phyloP scores from a whole-genome alignment of 2,888 invertebrate species.

The Nowickia ferox region DNA sequence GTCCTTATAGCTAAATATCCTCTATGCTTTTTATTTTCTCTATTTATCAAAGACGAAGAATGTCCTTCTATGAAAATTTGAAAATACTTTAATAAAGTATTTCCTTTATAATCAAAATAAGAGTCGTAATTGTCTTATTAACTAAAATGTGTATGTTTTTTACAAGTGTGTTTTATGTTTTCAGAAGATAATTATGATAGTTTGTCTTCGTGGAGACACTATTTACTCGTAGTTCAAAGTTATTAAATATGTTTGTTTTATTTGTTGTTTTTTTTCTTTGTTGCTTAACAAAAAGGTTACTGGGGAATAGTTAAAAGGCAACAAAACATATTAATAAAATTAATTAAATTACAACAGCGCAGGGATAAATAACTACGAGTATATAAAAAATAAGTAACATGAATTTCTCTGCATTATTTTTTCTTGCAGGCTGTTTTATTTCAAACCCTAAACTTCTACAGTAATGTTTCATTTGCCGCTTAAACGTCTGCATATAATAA shows the following conservation, averaged over 20 bases:
- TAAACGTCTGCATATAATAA: slow-evolving; percentile 29
- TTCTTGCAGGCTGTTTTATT: slow-evolving; percentile 31
- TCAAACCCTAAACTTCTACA: neutral
- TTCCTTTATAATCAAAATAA: too few species aligned
- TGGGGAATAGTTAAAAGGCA: neutral
- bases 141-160: too few species aligned
- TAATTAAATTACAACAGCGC: slow-evolving; percentile 9
- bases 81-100: too few species aligned
- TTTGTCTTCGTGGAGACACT: neutral
- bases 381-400: neutral
- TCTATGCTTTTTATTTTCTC: too few species aligned
- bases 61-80: too few species aligned
- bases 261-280: neutral
- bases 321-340: neutral
- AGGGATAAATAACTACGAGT: neutral
- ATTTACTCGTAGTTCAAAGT: slow-evolving; percentile 14
- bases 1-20: too few species aligned
- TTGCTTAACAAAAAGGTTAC: neutral
- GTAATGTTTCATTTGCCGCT: slow-evolving; percentile 43
- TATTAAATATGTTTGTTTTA: neutral
- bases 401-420: neutral
- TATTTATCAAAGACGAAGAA: too few species aligned
- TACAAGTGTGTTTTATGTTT: too few species aligned
- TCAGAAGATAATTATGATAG: neutral
- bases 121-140: too few species aligned